Evolutionary conservation across 2,797 vertebrate species (phyloP).

Genomic region (Tragelaphus oryx): DNA sequence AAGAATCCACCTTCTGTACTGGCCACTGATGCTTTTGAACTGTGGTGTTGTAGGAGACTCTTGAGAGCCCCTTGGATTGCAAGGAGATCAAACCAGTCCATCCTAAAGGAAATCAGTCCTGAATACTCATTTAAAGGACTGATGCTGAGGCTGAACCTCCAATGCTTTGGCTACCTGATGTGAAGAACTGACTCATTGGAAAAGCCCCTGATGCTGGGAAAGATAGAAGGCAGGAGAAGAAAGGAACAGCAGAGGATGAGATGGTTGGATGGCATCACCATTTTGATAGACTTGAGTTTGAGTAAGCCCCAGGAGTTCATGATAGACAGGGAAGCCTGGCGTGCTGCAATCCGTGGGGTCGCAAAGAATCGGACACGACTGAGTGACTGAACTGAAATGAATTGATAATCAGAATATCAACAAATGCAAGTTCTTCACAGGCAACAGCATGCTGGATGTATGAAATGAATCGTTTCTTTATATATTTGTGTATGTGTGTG

Average conservation of each 20-base stretch:
- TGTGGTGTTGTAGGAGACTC: neutral
- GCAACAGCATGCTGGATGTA: neutral
- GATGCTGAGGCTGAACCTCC: neutral
- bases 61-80: neutral
- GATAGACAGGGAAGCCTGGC: neutral
- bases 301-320: neutral
- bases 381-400: neutral
- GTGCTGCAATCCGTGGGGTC: neutral
- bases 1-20: neutral
- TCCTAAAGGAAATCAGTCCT: neutral
- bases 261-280: neutral
- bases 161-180: neutral
- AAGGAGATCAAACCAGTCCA: neutral
- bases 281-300: neutral
- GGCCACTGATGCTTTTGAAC: neutral
- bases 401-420: neutral
- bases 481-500: neutral
- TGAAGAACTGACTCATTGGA: neutral
- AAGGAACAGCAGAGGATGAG: neutral
- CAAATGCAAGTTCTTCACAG: neutral
- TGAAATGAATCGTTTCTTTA: neutral
- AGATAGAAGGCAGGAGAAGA: neutral
- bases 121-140: neutral
- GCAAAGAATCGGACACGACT: accelerated
- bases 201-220: neutral